These are phyloP conservation scores for Diaperis boleti DNA, from an alignment of 2,888 invertebrate genomes.

Conservation along the genomic window DNA sequence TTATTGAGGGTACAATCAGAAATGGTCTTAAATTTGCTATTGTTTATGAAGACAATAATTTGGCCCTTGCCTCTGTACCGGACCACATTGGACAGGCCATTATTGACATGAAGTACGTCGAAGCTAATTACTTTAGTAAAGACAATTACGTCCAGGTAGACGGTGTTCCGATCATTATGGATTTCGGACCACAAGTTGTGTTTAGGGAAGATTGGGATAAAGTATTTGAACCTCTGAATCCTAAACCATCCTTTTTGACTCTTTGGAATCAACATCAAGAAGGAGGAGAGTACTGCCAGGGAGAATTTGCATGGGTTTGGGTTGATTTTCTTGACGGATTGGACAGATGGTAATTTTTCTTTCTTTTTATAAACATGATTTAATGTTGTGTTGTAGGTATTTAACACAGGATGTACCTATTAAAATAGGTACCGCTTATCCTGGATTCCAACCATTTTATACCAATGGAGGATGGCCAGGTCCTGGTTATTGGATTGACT, in stretches of 20 bases:
- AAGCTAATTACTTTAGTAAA: conserved; percentile 25
- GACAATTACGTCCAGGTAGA: conserved; percentile 18
- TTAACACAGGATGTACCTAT: conserved; percentile 11
- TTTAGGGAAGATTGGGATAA: conserved; percentile 5
- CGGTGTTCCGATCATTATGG: conserved; percentile 11
- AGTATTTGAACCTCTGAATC: conserved; percentile 6
- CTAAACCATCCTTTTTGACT: conserved; percentile 30
- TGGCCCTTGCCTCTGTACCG: background rate
- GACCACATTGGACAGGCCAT: conserved; percentile 24
- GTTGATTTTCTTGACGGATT: conserved; percentile 11
- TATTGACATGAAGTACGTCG: conserved; percentile 13
- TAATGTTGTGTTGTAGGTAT: too few relatives aligned
- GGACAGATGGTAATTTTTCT: too few relatives aligned
- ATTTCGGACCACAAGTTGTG: conserved; percentile 17
- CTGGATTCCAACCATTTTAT: conserved; percentile 19
- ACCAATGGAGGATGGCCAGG: conserved; percentile 30
- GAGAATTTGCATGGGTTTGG: conserved; percentile 20
- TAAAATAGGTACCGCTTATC: conserved; percentile 25
- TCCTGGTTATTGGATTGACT: conserved; percentile 10
- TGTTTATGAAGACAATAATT: conserved; percentile 32
- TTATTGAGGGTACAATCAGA: conserved; percentile 10
- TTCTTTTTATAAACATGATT: too few relatives aligned
- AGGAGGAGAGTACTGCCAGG: conserved; percentile 6
- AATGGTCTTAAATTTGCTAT: conserved; percentile 19
- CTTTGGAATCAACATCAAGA: too few relatives aligned